These are phyloP conservation scores for Patiria miniata DNA, from an alignment of 35 echinoderm and acorn worm species.

Conservation along the genomic window DNA sequence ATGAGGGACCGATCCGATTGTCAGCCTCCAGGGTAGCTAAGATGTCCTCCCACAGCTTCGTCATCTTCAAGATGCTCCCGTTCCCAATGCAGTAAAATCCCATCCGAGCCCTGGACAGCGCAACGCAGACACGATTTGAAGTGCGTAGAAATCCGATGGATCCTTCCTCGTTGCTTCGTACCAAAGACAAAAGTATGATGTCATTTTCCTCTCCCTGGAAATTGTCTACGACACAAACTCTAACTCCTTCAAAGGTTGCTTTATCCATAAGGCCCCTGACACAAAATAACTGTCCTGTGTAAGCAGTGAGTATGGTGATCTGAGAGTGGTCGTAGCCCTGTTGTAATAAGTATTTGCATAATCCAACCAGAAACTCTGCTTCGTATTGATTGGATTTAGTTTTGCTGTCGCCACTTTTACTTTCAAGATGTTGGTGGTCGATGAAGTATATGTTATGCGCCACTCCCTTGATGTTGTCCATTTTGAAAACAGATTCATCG, in stretches of 20 bases:
- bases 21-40: neutral
- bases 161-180: slow-evolving; percentile 80
- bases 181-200: slow-evolving; percentile 90
- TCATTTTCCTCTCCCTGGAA: slow-evolving; percentile 98
- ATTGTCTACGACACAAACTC: slow-evolving; percentile 76
- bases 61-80: slow-evolving; percentile 35
- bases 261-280: slow-evolving; percentile 66
- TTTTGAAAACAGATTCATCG: slow-evolving; percentile 41
- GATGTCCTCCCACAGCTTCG: slow-evolving; percentile 48
- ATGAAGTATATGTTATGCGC: slow-evolving; percentile 70
- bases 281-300: slow-evolving; percentile 83
- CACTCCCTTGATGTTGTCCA: slow-evolving; percentile 67
- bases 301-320: slow-evolving; percentile 88
- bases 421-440: slow-evolving; percentile 62
- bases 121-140: slow-evolving; percentile 88
- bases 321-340: slow-evolving; percentile 77
- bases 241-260: slow-evolving; percentile 53
- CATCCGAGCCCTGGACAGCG: slow-evolving; percentile 81
- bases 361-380: slow-evolving; percentile 57
- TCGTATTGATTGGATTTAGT: slow-evolving; percentile 78
- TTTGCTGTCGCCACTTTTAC: slow-evolving; percentile 49
- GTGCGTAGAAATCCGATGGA: slow-evolving; percentile 84
- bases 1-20: neutral
- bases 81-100: slow-evolving; percentile 92
- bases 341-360: slow-evolving; percentile 79